Base-by-base conservation (phyloP, 2,797 vertebrate genomes). In the Astyanax mexicanus region DNA sequence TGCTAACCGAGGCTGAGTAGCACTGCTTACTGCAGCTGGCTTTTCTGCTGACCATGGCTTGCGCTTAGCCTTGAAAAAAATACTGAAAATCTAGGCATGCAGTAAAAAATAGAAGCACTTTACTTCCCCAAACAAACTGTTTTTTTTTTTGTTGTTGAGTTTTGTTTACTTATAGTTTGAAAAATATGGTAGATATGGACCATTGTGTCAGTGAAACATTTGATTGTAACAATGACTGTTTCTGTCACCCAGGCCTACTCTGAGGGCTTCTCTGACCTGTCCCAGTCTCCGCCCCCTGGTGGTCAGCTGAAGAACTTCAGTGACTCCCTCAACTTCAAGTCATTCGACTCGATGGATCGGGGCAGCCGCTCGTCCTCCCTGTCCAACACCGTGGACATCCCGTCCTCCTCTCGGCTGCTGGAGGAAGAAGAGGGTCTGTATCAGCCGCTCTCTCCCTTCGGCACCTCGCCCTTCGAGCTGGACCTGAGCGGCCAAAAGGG, bases 391-490 rank as follows among this genome's bases (percentile, higher is more conserved):
- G 81, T 93, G 0, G 94, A 95, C 6, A 82, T 91, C 8, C 54
- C 87, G 1, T 80, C 84, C 0, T 74, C 79, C 0, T 73, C 67
- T 0, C 80, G 93, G 0, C 81, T 80, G 0, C 81, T 80, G 0
- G 86, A 91, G 0, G 88, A 81, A 57, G 75, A 92, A 0, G 95
- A 97, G 0, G 86, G 89, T 0, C 80, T 93, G 81, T 99, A 98
- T 87, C 95, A 96, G 3, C 96, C 96, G 0, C 93, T 96, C 3
- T 97, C 96, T 0, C 96, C 97, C 0, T 98, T 98, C 45, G 93
- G 91, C 37, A 91, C 86, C 9, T 94, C 91, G 0, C 94, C 95
- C 17, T 95, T 97, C 4, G 96, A 98, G 52, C 81, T 96, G 5
- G 96, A 98, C 3, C 78, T 96, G 21, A 88, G 90, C 29, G 93